phyloP scores from a whole-genome alignment of 1,140 invertebrate genomes.

The Drosophila rufa region DNA sequence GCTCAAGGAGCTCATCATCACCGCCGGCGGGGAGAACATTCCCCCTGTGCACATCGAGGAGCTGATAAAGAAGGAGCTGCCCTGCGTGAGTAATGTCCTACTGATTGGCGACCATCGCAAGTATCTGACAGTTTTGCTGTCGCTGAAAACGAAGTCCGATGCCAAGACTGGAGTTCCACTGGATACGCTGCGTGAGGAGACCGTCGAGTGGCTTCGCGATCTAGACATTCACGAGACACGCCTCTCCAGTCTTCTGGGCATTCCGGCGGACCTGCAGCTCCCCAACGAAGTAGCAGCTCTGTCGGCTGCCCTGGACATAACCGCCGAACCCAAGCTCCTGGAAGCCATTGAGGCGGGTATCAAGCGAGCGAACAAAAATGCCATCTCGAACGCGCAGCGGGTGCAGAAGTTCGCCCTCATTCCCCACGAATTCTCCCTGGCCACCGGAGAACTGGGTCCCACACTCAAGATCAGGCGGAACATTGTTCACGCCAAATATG shows the following conservation, averaged over 20 bases:
- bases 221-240: constrained; percentile 89
- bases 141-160: constrained; percentile 89
- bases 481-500: constrained; percentile 89
- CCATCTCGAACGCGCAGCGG: constrained; percentile 94
- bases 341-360: constrained; percentile 92
- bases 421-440: constrained; percentile 93
- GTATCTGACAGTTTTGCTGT: constrained; percentile 93
- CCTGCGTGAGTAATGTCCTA: constrained; percentile 92
- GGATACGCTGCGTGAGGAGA: constrained; percentile 88
- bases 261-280: constrained; percentile 52
- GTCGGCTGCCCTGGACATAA: constrained; percentile 82
- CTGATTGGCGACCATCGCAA: constrained; percentile 95
- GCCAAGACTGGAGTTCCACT: constrained; percentile 89
- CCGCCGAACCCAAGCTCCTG: constrained; percentile 87
- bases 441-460: constrained; percentile 95
- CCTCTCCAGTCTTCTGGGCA: constrained; percentile 89
- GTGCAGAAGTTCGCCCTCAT: constrained; percentile 95
- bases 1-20: constrained; percentile 95
- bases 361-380: constrained; percentile 90
- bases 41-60: constrained; percentile 95
- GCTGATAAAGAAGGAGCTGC: constrained; percentile 90
- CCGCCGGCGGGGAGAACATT: constrained; percentile 97
- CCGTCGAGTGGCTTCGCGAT: constrained; percentile 89
- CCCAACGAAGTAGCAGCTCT: constrained; percentile 48
- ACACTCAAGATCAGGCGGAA: constrained; percentile 93